Percentiles rank a stretch among this genome's conserved stretches.
Evolutionary conservation across 2,888 invertebrate species (phyloP).

Genomic region (Eumerus sabulonum): DNA sequence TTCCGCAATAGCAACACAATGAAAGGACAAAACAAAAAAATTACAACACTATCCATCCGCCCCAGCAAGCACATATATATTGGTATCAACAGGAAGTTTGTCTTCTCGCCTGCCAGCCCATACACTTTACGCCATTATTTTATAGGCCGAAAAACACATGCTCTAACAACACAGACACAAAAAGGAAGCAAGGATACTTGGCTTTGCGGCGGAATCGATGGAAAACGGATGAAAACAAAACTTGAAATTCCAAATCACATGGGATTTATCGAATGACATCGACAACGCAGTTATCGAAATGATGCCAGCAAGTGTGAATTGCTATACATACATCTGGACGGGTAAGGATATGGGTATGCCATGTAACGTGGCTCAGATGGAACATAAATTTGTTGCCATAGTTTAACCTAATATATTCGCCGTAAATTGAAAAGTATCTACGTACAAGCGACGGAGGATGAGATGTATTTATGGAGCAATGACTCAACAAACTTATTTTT

Average conservation of each 20-base stretch:
- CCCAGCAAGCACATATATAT: conserved; percentile 43
- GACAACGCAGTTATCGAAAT: conserved; percentile 62
- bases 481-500: conserved; percentile 19
- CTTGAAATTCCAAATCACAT: conserved; percentile 59
- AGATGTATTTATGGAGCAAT: conserved; percentile 19
- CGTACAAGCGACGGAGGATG: conserved; percentile 23
- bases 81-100: conserved; percentile 69
- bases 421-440: conserved; percentile 65
- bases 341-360: neutral
- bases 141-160: conserved; percentile 62
- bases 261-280: conserved; percentile 68
- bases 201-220: neutral
- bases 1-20: conserved; percentile 62
- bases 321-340: neutral
- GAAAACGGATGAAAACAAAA: too few species aligned
- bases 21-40: conserved; percentile 35
- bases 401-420: conserved; percentile 65
- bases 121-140: conserved; percentile 66
- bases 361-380: conserved; percentile 28
- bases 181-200: conserved; percentile 19
- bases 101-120: conserved; percentile 62
- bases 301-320: conserved; percentile 60
- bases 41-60: conserved; percentile 22
- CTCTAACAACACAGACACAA: conserved; percentile 30
- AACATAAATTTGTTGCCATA: conserved; percentile 62